A percentile compares a stretch with the other conserved stretches of the same genome.
Conservation (phyloP, 2,113 vertebrate species). For the Phalacrocorax carbo region DNA sequence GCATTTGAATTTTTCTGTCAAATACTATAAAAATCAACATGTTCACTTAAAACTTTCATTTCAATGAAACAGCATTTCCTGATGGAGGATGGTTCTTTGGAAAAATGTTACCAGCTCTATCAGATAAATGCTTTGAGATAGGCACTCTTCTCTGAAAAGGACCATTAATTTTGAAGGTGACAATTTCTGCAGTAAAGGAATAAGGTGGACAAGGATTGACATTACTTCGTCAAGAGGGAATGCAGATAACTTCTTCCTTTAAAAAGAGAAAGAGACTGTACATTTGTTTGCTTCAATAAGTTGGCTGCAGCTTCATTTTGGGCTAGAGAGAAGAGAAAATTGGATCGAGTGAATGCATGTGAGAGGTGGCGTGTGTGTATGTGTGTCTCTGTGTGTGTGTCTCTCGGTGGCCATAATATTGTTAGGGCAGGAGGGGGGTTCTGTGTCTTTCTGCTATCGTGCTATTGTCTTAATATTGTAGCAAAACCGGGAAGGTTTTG, state of each 20-base stretch:
- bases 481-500: not conserved
- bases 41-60: not conserved
- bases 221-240: not conserved
- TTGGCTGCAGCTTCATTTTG: not conserved
- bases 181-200: constrained; percentile 41
- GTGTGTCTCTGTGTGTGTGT: not conserved
- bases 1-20: constrained; percentile 13
- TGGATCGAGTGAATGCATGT: not conserved
- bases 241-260: constrained; percentile 9
- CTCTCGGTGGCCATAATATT: not conserved
- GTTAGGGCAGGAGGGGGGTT: not conserved
- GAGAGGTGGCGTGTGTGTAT: not conserved
- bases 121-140: constrained; percentile 32
- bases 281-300: constrained; percentile 20
- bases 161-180: constrained; percentile 56
- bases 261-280: not conserved
- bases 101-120: not conserved
- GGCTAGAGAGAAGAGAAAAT: not conserved
- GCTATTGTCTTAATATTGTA: not conserved
- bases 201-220: constrained; percentile 28
- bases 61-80: not conserved
- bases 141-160: constrained; percentile 14
- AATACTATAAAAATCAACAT: constrained; percentile 2
- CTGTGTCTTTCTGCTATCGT: not conserved
- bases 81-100: not conserved